Base-by-base conservation (phyloP, 1,140 invertebrate genomes). In the Neodiprion pinetum region DNA sequence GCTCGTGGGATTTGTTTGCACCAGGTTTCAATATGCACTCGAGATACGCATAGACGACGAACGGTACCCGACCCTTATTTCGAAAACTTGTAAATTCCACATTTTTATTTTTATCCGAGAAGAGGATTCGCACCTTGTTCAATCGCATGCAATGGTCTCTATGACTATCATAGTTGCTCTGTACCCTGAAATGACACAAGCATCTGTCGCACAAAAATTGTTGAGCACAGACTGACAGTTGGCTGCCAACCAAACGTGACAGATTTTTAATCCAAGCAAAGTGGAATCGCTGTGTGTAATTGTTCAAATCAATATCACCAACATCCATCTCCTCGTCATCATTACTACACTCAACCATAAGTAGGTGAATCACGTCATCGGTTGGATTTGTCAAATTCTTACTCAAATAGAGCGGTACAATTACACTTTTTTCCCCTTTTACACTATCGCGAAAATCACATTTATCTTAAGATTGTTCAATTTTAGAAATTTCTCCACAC, bases 401-500 rank as follows among this genome's bases (percentile, higher is more conserved):
- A 71, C 83, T 84, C 28, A 81, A 80, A 80, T 83, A 79, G 40
- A 83, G 23, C n/a, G 83, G 82, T 40, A 82, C 80, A 10, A 86
- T 73, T 9, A 81, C 75, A 21, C 17, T 21, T 70, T 81, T 40
- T 61, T 49, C 66, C 69, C 78, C 78, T 49, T n/a, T 21, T 21
- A 21, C 17, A 83, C 77, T 69, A 83, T 70, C 7, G 72, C 79
- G 71, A 80, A 85, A 48, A 21, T 21, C 17, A 82, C 79, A 78
- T 84, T 84, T 17, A 84, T 80, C 14, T 73, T 53, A 48, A 88
- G 77, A 78, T 82, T 78, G 80, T 88, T 88, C 72, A 82, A 72
- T 72, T 79, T 76, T 80, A 87, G 84, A 74, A 88, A 80, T 80
- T 82, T 84, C 70, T 50, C 21, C 69, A 88, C 82, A 80, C 87